Evolutionary conservation across 2,113 vertebrate genomes (phyloP).

Genomic region (Heterocephalus glaber): DNA sequence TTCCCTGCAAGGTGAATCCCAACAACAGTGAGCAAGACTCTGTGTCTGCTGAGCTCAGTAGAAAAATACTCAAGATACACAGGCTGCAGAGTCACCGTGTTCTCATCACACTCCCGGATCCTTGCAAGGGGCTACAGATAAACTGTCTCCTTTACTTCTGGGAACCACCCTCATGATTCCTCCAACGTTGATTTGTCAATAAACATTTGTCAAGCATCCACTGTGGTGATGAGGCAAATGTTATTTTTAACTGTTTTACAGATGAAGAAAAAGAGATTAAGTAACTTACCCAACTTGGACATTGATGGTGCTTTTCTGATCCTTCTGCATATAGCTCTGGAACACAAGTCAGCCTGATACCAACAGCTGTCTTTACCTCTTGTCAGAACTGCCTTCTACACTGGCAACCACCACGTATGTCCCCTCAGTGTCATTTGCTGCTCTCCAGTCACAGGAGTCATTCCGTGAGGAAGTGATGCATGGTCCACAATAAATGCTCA

Average conservation of each 20-base stretch:
- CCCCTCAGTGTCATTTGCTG: not conserved
- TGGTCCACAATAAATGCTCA: not conserved
- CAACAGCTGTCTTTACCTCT: not conserved
- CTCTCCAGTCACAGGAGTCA: not conserved
- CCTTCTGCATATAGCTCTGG: not conserved
- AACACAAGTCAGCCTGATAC: not conserved
- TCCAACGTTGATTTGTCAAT: not conserved
- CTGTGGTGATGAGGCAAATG: conserved; percentile 15
- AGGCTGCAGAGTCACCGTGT: not conserved
- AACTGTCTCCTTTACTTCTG: not conserved
- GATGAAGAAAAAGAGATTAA: conserved; percentile 19
- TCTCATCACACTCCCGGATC: not conserved
- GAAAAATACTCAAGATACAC: not conserved
- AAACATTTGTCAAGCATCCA: not conserved
- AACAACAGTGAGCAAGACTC: not conserved
- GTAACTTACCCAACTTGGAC: not conserved
- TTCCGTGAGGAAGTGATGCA: not conserved
- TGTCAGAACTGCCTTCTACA: not conserved
- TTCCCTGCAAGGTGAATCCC: not conserved
- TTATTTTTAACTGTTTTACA: conserved; percentile 62
- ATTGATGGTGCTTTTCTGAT: not conserved
- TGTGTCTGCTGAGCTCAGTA: not conserved
- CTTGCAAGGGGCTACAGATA: not conserved
- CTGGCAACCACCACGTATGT: not conserved
- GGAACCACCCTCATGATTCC: not conserved